Percentiles rank a stretch among this genome's conserved stretches.
These are phyloP conservation scores for Mionectes olivaceus DNA, from an alignment of 2,797 vertebrate species.

Conservation along the genomic window DNA sequence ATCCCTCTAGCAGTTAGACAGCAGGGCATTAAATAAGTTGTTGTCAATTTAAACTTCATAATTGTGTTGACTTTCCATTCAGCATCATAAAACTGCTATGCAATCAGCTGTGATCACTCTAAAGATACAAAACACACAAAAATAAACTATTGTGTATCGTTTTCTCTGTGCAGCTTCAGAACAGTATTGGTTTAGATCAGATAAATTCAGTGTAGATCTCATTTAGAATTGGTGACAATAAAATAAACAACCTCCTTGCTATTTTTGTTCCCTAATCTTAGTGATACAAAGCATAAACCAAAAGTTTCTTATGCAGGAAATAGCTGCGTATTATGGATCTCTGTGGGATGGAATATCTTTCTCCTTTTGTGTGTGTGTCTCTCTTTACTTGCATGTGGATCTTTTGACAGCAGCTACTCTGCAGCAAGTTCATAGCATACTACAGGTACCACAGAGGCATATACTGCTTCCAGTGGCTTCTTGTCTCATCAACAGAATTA, in stretches of 20 bases:
- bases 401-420: not conserved
- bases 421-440: not conserved
- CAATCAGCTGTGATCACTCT: conserved; percentile 6
- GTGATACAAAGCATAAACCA: not conserved
- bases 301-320: not conserved
- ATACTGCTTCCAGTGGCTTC: not conserved
- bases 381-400: not conserved
- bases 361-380: not conserved
- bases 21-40: conserved; percentile 9
- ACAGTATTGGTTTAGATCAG: not conserved
- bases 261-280: not conserved
- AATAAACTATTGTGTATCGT: not conserved
- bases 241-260: not conserved
- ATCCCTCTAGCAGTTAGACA: conserved; percentile 56
- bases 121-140: not conserved
- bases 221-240: conserved; percentile 8
- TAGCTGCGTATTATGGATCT: not conserved
- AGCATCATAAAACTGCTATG: not conserved
- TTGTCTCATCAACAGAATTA: not conserved
- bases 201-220: not conserved
- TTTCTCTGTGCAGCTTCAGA: not conserved
- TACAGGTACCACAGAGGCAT: not conserved
- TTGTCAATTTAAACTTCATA: conserved; percentile 24
- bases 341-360: not conserved
- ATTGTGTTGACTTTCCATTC: conserved; percentile 26